A percentile compares a stretch with the other conserved stretches of the same genome.
Conservation (phyloP, 2,113 vertebrate genomes). For the Takifugu flavidus region DNA sequence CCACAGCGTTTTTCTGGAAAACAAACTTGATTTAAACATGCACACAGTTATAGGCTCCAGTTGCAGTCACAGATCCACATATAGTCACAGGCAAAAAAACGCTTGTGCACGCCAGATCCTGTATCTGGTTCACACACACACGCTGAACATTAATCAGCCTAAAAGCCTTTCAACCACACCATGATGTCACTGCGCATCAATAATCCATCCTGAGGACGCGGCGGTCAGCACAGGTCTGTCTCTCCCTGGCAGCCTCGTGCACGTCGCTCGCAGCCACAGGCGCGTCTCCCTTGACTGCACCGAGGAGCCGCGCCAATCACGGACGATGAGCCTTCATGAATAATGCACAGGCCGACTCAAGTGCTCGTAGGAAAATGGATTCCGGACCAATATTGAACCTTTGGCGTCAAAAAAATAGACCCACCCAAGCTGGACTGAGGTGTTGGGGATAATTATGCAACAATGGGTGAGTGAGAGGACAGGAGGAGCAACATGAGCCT, state of each 20-base stretch:
- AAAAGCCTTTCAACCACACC: conserved; percentile 61
- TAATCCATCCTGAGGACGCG: conserved; percentile 57
- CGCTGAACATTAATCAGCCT: conserved; percentile 61
- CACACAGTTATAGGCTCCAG: conserved; percentile 1
- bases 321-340: conserved; percentile 55
- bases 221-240: conserved; percentile 39
- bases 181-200: conserved; percentile 62
- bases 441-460: conserved; percentile 38
- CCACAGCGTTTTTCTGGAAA: conserved; percentile 15
- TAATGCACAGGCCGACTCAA: conserved; percentile 58
- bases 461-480: conserved; percentile 25
- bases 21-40: conserved; percentile 8
- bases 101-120: conserved; percentile 4
- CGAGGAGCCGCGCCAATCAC: conserved; percentile 35
- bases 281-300: conserved; percentile 8
- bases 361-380: conserved; percentile 67
- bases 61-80: neutral
- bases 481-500: conserved; percentile 20
- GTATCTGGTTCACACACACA: conserved; percentile 17
- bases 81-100: conserved; percentile 10
- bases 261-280: neutral
- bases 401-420: conserved; percentile 11
- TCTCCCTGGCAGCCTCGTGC: conserved; percentile 14
- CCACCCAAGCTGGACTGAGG: conserved; percentile 39
- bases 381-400: conserved; percentile 59